Evolutionary conservation across 2,888 invertebrate genomes (phyloP), one percentile per base, ranked within the genome.

Genomic region (Cantharis rufa): DNA sequence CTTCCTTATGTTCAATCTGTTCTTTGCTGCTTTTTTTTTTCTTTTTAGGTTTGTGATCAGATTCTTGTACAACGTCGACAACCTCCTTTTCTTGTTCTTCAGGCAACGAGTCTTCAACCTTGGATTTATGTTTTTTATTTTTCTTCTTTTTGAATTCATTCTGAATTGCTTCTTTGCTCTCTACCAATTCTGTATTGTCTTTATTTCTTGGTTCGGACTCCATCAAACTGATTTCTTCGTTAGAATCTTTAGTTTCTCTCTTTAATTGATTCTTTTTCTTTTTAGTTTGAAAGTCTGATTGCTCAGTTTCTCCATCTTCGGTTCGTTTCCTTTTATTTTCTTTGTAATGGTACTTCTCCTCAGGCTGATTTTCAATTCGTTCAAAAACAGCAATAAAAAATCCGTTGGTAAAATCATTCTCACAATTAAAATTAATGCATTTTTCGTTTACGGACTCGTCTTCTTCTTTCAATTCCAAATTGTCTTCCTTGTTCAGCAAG

Each of bases 311-410:
- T 9, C 2, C 27, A 10, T 10, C 10, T 10, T 27, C 27, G 2
- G 10, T 27, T 27, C 27, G 27, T 27, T 28, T 28, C 3, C 28
- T 28, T 24, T 66, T 48, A 18, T 1, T 21, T 70, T 7, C 7
- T 7, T 24, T 24, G 7, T 1, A 24, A 24, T 24, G 5, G 7
- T 7, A 7, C 78, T 77, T 64, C 72, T 63, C 69, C 69, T 62
- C 24, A 7, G 18, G 16, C 7, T 32, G 70, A 32, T 9, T 13
- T 68, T 11, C 24, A n/a, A 18, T 69, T 13, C 77, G 62, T 86
- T 95, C 95, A 83, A 99, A 94, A 71, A 98, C 92, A 1, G 98
- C 98, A 48, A 99, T 91, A 88, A 99, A 99, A 88, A 99, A 98
- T 2, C 99, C 99, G 86, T 95, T 97, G 0, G 97, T 96, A 5